A percentile compares a stretch with the other conserved stretches of the same genome.
These are phyloP conservation scores for Burhinus oedicnemus DNA, from an alignment of 2,113 vertebrate genomes.

Conservation along the genomic window DNA sequence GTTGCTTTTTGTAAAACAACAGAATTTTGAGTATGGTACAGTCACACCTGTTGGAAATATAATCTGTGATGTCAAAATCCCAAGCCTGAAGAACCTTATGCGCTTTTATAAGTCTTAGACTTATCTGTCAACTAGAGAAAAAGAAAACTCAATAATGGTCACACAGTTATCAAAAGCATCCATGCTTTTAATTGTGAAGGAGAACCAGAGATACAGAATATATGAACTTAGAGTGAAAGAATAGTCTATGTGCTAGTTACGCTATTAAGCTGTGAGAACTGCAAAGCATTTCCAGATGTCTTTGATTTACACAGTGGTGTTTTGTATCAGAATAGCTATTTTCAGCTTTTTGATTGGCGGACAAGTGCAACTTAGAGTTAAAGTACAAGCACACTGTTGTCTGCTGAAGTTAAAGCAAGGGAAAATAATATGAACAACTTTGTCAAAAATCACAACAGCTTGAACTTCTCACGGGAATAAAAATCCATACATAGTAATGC, in stretches of 20 bases:
- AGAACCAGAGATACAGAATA: background rate
- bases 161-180: background rate
- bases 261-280: rapidly evolving
- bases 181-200: background rate
- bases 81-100: background rate
- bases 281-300: background rate
- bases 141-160: background rate
- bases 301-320: background rate
- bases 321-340: background rate
- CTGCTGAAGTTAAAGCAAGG: background rate
- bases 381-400: background rate
- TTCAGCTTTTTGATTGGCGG: background rate
- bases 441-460: background rate
- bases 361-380: background rate
- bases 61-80: background rate
- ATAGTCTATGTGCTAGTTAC: background rate
- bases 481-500: background rate
- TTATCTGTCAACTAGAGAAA: background rate
- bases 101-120: background rate
- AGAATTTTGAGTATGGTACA: background rate
- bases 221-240: background rate
- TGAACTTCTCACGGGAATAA: background rate
- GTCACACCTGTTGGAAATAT: background rate
- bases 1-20: background rate
- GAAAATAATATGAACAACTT: background rate